Conservation (phyloP, 2,888 invertebrate species). For the Timema podura region DNA sequence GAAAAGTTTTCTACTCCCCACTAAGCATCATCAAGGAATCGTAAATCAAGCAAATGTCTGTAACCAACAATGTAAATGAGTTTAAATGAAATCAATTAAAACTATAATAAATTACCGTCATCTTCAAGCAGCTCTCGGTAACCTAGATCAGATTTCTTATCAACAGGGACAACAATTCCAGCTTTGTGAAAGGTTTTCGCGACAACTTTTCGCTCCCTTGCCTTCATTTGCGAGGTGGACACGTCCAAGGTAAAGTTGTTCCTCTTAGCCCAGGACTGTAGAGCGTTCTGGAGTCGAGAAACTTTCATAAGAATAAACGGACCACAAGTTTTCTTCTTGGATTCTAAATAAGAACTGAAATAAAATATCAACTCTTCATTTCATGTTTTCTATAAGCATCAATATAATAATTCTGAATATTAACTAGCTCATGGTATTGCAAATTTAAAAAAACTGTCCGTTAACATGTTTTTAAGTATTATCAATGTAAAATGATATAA, state of each 20-base stretch:
- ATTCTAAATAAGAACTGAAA: conserved; percentile 53
- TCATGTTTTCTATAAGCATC: no score
- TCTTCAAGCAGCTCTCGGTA: conserved; percentile 72
- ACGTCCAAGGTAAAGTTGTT: conserved; percentile 56
- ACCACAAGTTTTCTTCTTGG: conserved; percentile 42
- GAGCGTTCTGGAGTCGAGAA: conserved; percentile 54
- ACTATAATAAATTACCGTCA: conserved; percentile 48
- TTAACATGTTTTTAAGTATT: not conserved
- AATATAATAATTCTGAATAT: conserved; percentile 17
- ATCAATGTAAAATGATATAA: no score
- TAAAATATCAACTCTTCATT: not conserved
- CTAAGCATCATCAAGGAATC: no score
- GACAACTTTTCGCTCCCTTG: conserved; percentile 58
- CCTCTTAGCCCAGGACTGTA: conserved; percentile 60
- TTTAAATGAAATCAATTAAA: not conserved
- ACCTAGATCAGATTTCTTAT: conserved; percentile 76
- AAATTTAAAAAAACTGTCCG: not conserved
- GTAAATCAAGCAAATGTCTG: no score
- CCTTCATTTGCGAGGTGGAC: conserved; percentile 56
- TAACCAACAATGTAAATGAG: no score
- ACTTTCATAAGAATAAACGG: conserved; percentile 63
- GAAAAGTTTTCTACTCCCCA: no score
- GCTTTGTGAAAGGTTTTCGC: conserved; percentile 73
- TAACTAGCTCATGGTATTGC: not conserved
- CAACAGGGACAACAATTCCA: conserved; percentile 81